Evolutionary conservation across 2,113 vertebrate genomes (phyloP).

Genomic region (Poeciliopsis turrubarensis): DNA sequence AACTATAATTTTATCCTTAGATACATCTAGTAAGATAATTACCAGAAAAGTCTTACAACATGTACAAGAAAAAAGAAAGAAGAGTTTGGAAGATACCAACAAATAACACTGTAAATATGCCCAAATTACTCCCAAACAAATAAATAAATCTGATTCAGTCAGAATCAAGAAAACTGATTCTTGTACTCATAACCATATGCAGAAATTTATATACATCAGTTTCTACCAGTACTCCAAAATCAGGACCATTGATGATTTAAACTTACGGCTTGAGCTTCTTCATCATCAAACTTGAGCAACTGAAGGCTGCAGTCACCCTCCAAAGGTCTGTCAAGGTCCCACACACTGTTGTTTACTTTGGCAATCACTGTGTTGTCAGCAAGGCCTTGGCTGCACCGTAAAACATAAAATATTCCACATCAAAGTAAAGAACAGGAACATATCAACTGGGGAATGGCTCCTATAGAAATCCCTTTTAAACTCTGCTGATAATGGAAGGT

Average conservation of each 20-base stretch:
- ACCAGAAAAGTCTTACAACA: not conserved
- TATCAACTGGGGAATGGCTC: not conserved
- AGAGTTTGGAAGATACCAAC: not conserved
- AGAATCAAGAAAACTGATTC: too few species aligned
- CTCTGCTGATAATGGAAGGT: not conserved
- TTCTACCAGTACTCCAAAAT: not conserved
- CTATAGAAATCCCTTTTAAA: not conserved
- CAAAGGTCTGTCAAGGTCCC: constrained; percentile 95
- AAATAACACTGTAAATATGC: not conserved
- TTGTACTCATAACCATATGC: not conserved
- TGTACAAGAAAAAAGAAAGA: not conserved
- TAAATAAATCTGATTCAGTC: too few species aligned
- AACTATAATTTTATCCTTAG: not conserved
- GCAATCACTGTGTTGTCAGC: constrained; percentile 94
- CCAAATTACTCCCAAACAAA: not conserved
- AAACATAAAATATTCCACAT: constrained; percentile 10
- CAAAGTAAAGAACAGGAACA: not conserved
- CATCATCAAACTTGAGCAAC: constrained; percentile 97
- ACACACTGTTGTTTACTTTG: constrained; percentile 90
- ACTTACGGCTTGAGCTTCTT: constrained; percentile 96
- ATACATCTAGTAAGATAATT: not conserved
- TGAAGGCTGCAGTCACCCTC: constrained; percentile 90
- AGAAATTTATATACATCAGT: too few species aligned
- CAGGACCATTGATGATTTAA: not conserved
- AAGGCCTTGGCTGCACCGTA: constrained; percentile 87